Evolutionary conservation across 1,140 invertebrate genomes (phyloP), one percentile per base, ranked within the genome.

Genomic region (Diorhabda sublineata): DNA sequence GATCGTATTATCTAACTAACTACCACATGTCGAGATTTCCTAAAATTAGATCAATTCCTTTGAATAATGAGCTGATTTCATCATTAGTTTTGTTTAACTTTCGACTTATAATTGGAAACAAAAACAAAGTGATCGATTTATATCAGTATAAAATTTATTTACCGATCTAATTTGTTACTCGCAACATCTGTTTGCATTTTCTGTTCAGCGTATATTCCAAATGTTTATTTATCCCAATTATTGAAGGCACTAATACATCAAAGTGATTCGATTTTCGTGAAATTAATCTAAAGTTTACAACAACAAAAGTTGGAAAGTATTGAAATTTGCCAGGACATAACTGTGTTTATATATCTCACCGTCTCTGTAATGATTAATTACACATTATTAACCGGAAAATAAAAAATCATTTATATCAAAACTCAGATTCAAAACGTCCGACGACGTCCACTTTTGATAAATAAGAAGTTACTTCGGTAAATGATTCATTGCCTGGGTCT

Each of bases 231-330:
- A n/a, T 52, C 47, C 47, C 47, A 6, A 52, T 52, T 26, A 52
- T 8, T 52, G 47, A 52, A 52, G 47, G 47, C 47, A 52, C 47
- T 52, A 52, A 52, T 52, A 52, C 47, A 52, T 52, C 47, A 52
- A 52, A 52, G 47, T 52, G 47, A 52, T 52, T 26, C 26, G 26
- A 26, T 26, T 26, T 26, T 26, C 26, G 26, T 26, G 26, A 26
- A 2, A 11, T 11, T 57, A 0, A 57, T 11, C 8, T 11, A 57
- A 4, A 57, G 11, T 57, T 57, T 57, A 57, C 56, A 57, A 57
- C 3, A 8, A 57, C 8, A 8, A 57, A 57, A 57, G 56, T 1
- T 57, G 6, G 8, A 9, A 8, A 57, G 56, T 57, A 57, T 57
- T 9, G 56, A 11, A 9, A 8, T 11, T 11, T 9, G 8, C 11